A percentile compares a stretch with the other conserved stretches of the same genome.
Conservation (phyloP, 2,113 vertebrate species). For the Oncorhynchus mykiss region DNA sequence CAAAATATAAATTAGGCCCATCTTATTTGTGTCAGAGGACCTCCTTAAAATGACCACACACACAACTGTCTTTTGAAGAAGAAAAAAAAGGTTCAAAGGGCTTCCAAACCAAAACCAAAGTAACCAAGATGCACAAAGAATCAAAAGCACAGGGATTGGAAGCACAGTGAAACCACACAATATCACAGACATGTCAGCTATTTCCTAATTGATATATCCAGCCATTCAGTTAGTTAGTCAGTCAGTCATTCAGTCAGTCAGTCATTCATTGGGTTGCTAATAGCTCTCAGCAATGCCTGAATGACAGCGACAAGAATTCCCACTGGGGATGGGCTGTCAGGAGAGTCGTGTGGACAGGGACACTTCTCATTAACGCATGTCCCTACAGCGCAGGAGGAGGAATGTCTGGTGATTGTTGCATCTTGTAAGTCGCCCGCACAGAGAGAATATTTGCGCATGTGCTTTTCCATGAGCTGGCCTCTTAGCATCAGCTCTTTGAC, state of each 20-base stretch:
- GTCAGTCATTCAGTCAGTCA: conserved; percentile 61
- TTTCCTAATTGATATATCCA: conserved; percentile 73
- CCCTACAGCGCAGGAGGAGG: conserved; percentile 25
- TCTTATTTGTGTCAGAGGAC: too few species aligned
- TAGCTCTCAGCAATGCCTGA: conserved; percentile 63
- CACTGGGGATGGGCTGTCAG: conserved; percentile 52
- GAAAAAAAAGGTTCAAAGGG: background rate
- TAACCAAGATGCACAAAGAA: conserved; percentile 26
- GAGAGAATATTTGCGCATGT: conserved; percentile 31
- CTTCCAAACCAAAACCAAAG: background rate
- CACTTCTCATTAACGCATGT: conserved; percentile 62
- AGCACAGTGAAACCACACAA: conserved; percentile 50
- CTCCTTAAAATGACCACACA: background rate
- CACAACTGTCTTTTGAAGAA: background rate
- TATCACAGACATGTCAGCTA: conserved; percentile 71
- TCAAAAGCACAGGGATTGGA: conserved; percentile 46
- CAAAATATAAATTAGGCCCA: too few species aligned
- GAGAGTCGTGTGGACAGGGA: conserved; percentile 52
- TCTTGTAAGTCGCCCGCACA: conserved; percentile 42
- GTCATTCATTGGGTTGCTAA: conserved; percentile 70
- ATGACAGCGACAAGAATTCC: conserved; percentile 68
- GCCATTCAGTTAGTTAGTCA: too few species aligned
- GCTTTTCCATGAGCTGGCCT: conserved; percentile 44
- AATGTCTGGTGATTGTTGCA: conserved; percentile 62
- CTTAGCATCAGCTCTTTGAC: conserved; percentile 41